phyloP scores from a whole-genome alignment of 2,113 vertebrate genomes.

The Perca fluviatilis region DNA sequence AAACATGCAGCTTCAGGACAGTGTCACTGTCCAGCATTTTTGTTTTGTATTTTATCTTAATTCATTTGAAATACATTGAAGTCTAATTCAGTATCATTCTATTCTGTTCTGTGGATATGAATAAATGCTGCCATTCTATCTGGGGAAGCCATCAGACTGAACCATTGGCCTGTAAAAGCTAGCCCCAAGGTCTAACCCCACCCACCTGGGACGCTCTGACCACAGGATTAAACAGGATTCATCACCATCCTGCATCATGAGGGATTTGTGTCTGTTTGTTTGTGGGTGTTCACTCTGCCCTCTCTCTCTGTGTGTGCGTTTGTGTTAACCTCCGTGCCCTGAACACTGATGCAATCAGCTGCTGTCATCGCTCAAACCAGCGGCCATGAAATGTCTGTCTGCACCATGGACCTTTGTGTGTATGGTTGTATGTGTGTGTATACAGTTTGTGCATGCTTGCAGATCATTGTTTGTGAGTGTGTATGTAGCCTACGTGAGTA shows the following conservation, averaged over 20 bases:
- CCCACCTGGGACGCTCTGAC: constrained; percentile 60
- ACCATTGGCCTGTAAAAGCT: constrained; percentile 75
- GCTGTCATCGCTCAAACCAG: constrained; percentile 70
- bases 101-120: constrained; percentile 32
- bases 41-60: background rate
- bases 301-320: constrained; percentile 11
- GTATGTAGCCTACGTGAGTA: background rate
- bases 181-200: constrained; percentile 74
- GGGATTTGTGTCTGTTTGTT: constrained; percentile 46
- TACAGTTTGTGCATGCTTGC: constrained; percentile 4
- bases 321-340: constrained; percentile 34
- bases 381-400: constrained; percentile 68
- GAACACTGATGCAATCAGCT: constrained; percentile 65
- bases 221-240: constrained; percentile 66
- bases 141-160: constrained; percentile 36
- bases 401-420: constrained; percentile 9
- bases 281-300: constrained; percentile 23
- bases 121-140: constrained; percentile 67
- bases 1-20: background rate
- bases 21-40: background rate
- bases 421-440: constrained; percentile 18
- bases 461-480: constrained; percentile 7
- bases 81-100: background rate
- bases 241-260: constrained; percentile 49
- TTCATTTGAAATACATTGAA: background rate